Conservation (phyloP, 2,888 invertebrate genomes). For the Crioceris asparagi region DNA sequence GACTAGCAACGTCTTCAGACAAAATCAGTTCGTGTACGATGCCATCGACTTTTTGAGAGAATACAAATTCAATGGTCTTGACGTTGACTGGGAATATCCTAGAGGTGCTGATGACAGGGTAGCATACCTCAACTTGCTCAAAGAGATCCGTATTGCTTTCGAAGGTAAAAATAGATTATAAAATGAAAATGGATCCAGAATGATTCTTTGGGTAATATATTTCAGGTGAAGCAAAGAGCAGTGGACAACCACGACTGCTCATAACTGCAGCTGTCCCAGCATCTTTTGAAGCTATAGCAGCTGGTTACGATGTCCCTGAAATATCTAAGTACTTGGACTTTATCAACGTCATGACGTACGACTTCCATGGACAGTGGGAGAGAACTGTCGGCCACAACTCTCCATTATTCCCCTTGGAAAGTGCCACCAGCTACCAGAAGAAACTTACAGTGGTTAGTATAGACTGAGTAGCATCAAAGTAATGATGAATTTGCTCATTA, state of each 20-base stretch:
- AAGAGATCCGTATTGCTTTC: constrained; percentile 81
- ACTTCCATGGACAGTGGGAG: constrained; percentile 94
- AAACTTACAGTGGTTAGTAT: constrained; percentile 76
- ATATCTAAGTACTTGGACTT: constrained; percentile 89
- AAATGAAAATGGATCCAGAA: background rate
- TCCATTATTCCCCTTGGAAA: constrained; percentile 78
- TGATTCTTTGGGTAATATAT: background rate
- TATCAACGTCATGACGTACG: constrained; percentile 92
- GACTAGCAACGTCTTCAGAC: constrained; percentile 81
- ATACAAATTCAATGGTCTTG: constrained; percentile 84
- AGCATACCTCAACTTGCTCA: constrained; percentile 73
- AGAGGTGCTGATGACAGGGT: constrained; percentile 79
- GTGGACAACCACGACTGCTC: constrained; percentile 59
- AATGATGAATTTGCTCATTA: background rate
- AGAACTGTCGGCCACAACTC: constrained; percentile 88
- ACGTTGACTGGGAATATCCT: constrained; percentile 92
- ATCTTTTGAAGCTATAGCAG: constrained; percentile 86
- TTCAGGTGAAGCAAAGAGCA: constrained; percentile 56
- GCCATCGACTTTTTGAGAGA: constrained; percentile 86
- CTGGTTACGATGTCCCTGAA: constrained; percentile 88
- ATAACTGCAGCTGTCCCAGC: constrained; percentile 83
- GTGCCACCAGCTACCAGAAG: constrained; percentile 84
- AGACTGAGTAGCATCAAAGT: background rate
- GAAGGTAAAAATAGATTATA: constrained; percentile 43
- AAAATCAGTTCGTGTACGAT: constrained; percentile 93